Conservation (phyloP, 2,797 vertebrate genomes). For the Eospalax fontanierii region DNA sequence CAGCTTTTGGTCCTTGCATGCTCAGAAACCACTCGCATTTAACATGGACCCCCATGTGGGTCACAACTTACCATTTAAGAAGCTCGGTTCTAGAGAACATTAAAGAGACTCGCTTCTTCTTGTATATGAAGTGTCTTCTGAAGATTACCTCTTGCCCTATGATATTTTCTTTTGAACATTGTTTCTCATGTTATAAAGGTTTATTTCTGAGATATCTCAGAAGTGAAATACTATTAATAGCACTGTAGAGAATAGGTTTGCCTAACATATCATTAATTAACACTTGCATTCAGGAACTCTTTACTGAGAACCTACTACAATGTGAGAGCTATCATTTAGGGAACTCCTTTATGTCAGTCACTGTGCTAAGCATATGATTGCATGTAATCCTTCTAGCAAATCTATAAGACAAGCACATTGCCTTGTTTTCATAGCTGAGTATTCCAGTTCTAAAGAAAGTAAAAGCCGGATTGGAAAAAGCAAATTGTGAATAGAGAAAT, state of each 20-base stretch:
- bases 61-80: background rate
- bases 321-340: background rate
- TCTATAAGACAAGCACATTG: background rate
- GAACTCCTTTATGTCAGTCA: background rate
- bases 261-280: background rate
- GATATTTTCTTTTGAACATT: slow-evolving; percentile 36
- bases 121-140: background rate
- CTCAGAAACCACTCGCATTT: background rate
- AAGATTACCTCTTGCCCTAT: background rate
- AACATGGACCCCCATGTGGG: too few species aligned
- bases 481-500: slow-evolving; percentile 80
- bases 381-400: background rate
- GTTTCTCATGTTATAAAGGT: background rate
- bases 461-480: slow-evolving; percentile 28
- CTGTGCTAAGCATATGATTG: background rate
- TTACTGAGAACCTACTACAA: background rate
- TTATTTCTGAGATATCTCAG: slow-evolving; percentile 29
- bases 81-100: background rate
- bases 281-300: background rate
- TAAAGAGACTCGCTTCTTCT: slow-evolving; percentile 2
- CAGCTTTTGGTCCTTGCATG: background rate
- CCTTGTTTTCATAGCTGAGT: background rate
- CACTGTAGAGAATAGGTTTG: background rate
- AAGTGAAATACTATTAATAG: background rate
- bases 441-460: background rate